These are phyloP conservation scores for Ciconia maguari DNA, from an alignment of 2,113 vertebrate genomes.

Conservation along the genomic window DNA sequence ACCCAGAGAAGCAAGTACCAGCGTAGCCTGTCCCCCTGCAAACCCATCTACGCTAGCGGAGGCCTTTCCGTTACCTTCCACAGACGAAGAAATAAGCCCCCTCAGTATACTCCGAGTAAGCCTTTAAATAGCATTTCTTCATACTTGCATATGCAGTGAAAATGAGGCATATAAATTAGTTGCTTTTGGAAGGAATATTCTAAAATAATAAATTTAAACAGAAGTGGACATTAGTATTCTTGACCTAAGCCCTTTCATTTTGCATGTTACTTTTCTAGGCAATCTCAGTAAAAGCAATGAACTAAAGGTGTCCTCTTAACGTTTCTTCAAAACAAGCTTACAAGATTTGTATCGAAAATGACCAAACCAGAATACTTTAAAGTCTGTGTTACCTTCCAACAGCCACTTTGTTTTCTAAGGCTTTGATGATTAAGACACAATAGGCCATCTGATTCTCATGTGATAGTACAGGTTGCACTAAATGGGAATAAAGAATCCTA, in stretches of 20 bases:
- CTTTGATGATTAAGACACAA: conserved; percentile 34
- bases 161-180: neutral
- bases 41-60: neutral
- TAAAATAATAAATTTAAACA: neutral
- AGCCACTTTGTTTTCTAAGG: conserved; percentile 18
- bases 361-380: neutral
- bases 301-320: neutral
- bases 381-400: neutral
- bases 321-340: neutral
- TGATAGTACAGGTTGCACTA: neutral
- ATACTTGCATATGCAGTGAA: neutral
- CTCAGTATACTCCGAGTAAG: neutral
- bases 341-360: neutral
- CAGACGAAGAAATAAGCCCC: neutral
- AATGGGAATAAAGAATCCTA: neutral
- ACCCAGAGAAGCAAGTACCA: neutral
- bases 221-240: neutral
- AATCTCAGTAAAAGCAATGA: neutral
- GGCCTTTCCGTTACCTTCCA: neutral
- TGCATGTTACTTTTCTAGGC: neutral
- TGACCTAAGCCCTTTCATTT: neutral
- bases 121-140: neutral
- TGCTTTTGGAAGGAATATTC: neutral
- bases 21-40: neutral
- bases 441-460: neutral